A percentile compares a stretch with the other conserved stretches of the same genome.
Evolutionary conservation across 2,113 vertebrate genomes (phyloP).

Genomic region (Seriola aureovittata): DNA sequence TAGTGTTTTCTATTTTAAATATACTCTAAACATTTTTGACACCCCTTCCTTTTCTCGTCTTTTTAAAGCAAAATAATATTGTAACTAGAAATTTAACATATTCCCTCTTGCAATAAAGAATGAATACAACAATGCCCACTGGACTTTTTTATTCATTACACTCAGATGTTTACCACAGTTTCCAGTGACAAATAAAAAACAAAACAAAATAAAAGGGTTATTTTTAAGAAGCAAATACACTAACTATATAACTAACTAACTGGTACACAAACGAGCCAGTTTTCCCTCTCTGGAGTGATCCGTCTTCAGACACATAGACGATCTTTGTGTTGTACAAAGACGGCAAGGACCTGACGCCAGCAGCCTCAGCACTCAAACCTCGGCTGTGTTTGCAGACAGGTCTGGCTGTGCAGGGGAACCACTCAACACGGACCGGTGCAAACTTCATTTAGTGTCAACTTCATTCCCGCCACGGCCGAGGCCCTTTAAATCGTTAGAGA

Average conservation of each 20-base stretch:
- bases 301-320: background rate
- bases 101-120: background rate
- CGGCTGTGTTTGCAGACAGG: background rate
- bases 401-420: background rate
- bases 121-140: no score
- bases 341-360: constrained; percentile 54
- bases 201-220: no score
- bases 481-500: background rate
- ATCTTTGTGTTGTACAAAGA: constrained; percentile 65
- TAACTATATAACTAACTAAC: background rate
- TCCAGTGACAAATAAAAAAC: no score
- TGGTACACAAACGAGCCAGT: background rate
- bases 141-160: no score
- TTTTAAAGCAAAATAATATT: background rate
- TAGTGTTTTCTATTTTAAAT: background rate
- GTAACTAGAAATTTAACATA: background rate
- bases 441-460: background rate
- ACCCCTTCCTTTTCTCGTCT: no score
- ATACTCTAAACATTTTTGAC: background rate
- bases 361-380: constrained; percentile 33
- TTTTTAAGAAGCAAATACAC: no score
- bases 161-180: no score
- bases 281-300: background rate
- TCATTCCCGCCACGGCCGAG: background rate
- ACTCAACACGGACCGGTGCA: background rate